These are phyloP conservation scores for Cancer borealis DNA, from an alignment of 2,888 invertebrate genomes.

Conservation along the genomic window DNA sequence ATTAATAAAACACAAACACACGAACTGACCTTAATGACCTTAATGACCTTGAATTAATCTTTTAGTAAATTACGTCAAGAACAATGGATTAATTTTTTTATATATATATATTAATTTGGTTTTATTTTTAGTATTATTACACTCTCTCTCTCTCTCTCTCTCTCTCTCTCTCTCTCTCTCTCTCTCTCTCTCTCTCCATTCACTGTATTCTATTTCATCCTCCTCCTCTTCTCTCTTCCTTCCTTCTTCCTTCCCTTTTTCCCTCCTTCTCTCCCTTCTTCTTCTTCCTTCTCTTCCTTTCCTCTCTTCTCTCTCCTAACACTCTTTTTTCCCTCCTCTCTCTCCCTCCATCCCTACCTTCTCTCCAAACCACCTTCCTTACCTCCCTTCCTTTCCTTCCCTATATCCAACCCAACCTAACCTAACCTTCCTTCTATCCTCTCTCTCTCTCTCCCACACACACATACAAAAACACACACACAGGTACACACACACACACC, in stretches of 20 bases:
- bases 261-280: background rate
- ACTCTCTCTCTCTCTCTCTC: no score
- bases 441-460: background rate
- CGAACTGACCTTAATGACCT: no score
- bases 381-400: background rate
- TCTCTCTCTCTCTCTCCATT: no score
- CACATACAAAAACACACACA: background rate
- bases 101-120: no score
- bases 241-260: background rate
- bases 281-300: background rate
- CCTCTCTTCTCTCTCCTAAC: background rate
- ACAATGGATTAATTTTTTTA: no score
- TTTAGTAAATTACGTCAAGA: no score
- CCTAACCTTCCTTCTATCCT: background rate
- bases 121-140: no score
- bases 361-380: background rate
- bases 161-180: no score
- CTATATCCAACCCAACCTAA: background rate
- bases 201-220: background rate
- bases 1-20: no score
- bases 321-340: no score
- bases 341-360: background rate
- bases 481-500: background rate
- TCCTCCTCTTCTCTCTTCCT: background rate
- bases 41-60: no score